phyloP scores from a whole-genome alignment of 2,797 vertebrate species.

The Anabas testudineus region DNA sequence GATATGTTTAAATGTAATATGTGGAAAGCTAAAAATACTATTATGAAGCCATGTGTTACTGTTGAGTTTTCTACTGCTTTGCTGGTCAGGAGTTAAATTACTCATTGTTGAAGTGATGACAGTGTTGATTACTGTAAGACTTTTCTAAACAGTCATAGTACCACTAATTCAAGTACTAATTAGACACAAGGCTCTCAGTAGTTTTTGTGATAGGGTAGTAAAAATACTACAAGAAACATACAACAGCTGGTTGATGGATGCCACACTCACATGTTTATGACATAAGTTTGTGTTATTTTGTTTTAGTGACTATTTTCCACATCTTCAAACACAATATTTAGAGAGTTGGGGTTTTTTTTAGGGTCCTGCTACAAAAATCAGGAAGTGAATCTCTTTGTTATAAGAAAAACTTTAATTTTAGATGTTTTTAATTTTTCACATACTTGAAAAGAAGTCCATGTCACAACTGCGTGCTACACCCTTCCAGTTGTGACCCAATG shows the following conservation, averaged over 20 bases:
- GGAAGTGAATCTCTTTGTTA: slow-evolving; percentile 68
- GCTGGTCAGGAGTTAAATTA: not conserved
- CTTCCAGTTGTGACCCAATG: slow-evolving; percentile 38
- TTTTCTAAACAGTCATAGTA: not conserved
- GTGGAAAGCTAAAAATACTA: not conserved
- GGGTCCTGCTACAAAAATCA: slow-evolving; percentile 45
- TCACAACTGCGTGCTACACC: slow-evolving; percentile 14
- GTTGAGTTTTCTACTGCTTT: not conserved
- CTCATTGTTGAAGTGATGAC: not conserved
- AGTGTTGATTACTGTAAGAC: not conserved
- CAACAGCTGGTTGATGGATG: not conserved
- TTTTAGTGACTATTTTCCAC: not conserved
- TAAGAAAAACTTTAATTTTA: slow-evolving; percentile 26
- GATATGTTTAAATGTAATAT: not conserved
- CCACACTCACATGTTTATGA: not conserved
- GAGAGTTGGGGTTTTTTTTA: slow-evolving; percentile 20
- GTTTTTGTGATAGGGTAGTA: not conserved
- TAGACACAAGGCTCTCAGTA: not conserved
- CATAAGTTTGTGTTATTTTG: not conserved
- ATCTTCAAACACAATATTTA: not conserved
- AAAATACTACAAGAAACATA: not conserved
- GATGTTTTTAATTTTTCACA: not conserved
- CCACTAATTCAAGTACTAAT: not conserved
- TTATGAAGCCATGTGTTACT: not conserved
- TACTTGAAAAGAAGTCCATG: slow-evolving; percentile 17